Evolutionary conservation across 1,140 invertebrate species (phyloP).

Genomic region (Drosophila truncata): DNA sequence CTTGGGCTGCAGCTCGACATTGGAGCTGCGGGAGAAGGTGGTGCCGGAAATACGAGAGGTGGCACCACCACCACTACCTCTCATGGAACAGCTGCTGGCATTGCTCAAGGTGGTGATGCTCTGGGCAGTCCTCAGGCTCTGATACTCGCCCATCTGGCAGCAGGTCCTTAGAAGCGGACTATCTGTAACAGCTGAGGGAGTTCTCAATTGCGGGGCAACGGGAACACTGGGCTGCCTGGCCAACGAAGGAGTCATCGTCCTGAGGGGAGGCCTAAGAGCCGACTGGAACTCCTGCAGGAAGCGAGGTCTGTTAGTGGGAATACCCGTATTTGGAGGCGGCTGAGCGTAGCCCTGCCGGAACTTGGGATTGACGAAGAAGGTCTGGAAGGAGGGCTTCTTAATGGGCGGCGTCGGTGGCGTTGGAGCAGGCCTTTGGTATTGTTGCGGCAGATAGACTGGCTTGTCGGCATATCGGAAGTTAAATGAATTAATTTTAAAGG

Average conservation of each 20-base stretch:
- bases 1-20: slow-evolving; percentile 2
- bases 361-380: slow-evolving; percentile 68
- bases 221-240: slow-evolving; percentile 9
- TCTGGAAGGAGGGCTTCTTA: slow-evolving; percentile 49
- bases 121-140: slow-evolving; percentile 16
- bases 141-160: slow-evolving; percentile 40
- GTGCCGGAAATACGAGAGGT: slow-evolving; percentile 7
- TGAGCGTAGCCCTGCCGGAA: slow-evolving; percentile 32
- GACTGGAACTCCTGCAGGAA: slow-evolving; percentile 47
- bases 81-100: not conserved
- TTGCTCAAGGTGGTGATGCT: slow-evolving; percentile 24
- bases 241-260: not conserved
- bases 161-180: slow-evolving; percentile 41
- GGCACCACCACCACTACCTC: not conserved
- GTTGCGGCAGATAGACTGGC: slow-evolving; percentile 51
- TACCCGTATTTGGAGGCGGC: not conserved
- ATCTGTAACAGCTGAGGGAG: slow-evolving; percentile 6
- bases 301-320: slow-evolving; percentile 23
- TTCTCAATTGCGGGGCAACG: slow-evolving; percentile 13
- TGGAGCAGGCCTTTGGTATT: slow-evolving; percentile 42
- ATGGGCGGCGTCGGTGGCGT: not conserved
- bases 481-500: slow-evolving; percentile 81
- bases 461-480: slow-evolving; percentile 78
- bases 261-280: not conserved
- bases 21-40: slow-evolving; percentile 12